These are phyloP conservation scores for Oxycera nigricornis DNA, from an alignment of 2,888 invertebrate species.

Conservation along the genomic window DNA sequence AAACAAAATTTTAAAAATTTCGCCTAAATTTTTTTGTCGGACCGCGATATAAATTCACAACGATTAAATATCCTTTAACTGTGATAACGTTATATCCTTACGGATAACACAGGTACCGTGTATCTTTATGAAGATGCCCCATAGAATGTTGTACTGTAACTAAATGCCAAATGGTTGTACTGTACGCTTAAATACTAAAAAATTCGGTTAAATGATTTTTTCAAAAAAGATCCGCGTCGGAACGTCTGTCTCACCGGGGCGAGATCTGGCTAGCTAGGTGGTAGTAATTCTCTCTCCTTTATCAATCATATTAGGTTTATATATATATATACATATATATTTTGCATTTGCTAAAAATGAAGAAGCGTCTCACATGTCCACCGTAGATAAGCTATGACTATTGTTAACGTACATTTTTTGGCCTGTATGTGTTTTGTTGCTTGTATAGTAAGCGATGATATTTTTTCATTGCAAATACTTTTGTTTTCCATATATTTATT, in stretches of 20 bases:
- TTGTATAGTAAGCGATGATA: background rate
- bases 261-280: too few species aligned
- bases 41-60: background rate
- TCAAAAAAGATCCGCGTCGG: constrained; percentile 7
- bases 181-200: constrained; percentile 56
- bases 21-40: too few species aligned
- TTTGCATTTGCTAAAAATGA: background rate
- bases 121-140: background rate
- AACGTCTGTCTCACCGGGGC: background rate
- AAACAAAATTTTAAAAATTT: too few species aligned
- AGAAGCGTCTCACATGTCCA: background rate
- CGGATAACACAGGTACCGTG: background rate
- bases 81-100: background rate
- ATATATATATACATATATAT: background rate
- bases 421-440: background rate
- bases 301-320: constrained; percentile 1
- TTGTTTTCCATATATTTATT: constrained; percentile 12
- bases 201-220: constrained; percentile 27
- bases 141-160: constrained; percentile 56
- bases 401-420: background rate
- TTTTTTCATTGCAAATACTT: background rate
- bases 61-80: background rate
- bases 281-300: constrained; percentile 6
- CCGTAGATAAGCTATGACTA: background rate
- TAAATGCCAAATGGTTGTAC: constrained; percentile 54